Percentiles rank a stretch among this genome's conserved stretches.
Evolutionary conservation across 2,888 invertebrate species (phyloP).

Genomic region (Merodon equestris): DNA sequence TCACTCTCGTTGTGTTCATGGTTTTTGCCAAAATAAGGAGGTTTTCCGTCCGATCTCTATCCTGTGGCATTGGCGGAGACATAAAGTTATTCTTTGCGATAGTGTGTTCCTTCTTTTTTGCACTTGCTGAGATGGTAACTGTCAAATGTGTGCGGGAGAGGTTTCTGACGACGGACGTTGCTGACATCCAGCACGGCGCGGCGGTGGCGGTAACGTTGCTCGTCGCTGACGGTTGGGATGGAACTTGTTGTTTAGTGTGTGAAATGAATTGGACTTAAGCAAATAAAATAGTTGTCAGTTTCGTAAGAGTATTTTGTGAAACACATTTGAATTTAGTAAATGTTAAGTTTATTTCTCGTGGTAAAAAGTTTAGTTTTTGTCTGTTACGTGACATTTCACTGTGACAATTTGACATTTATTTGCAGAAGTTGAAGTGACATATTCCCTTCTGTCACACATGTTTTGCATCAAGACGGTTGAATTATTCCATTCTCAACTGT

Average conservation of each 20-base stretch:
- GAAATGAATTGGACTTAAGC: constrained; percentile 36
- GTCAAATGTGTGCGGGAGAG: constrained; percentile 13
- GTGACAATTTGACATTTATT: constrained; percentile 33
- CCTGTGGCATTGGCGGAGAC: no score
- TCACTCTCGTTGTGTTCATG: constrained; percentile 3
- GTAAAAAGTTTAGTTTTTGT: not conserved
- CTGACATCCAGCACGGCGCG: no score
- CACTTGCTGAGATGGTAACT: constrained; percentile 12
- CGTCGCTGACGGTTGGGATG: not conserved
- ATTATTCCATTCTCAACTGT: no score
- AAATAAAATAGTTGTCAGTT: constrained; percentile 34
- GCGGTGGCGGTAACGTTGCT: no score
- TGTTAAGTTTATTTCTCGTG: constrained; percentile 1
- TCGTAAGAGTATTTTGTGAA: not conserved
- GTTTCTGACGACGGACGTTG: constrained; percentile 8
- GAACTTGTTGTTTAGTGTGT: constrained; percentile 30
- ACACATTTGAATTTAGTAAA: constrained; percentile 3
- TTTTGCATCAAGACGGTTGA: no score
- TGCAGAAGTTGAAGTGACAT: constrained; percentile 13
- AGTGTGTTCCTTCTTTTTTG: not conserved
- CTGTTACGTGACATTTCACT: constrained; percentile 4
- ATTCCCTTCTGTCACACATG: no score
- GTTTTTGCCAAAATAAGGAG: no score
- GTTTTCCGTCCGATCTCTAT: no score
- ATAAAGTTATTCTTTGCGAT: not conserved